Base-by-base conservation (phyloP, 2,888 invertebrate species). In the Neoitamus cyanurus region DNA sequence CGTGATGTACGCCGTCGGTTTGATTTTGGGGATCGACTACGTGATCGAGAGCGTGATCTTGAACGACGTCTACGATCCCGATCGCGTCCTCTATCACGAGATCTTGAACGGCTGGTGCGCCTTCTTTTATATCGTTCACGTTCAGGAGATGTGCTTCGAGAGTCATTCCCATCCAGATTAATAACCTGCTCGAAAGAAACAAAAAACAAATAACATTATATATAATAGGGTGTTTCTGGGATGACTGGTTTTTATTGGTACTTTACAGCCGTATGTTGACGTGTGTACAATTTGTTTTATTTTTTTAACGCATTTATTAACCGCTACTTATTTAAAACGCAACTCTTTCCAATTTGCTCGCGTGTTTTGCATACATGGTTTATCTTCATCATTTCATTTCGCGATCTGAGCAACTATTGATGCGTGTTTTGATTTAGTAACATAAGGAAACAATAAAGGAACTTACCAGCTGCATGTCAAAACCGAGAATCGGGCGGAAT, bases 131-230 rank as follows among this genome's bases (percentile, higher is more conserved):
- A 92, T 34, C 91, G 90, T 75, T 93, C 93, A 73, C 91, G 89
- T 83, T 93, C 93, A 9, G 93, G 90, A 86, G 93, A 91, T 87
- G 93, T 92, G 89, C 90, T 89, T 88, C 92, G 88, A 1, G 93
- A 93, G 89, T 93, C 93, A 85, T 92, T 93, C 68, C 92, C 93
- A 90, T 93, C 93, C 89, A 93, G 90, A 88, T 91, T 91, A 88
- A 91, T 91, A 87, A 91, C 91, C 91, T 91, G 84, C 77, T 77
- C 36, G 73, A 83, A 83, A 73, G 85, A 85, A 87, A 87, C 86
- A 86, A 87, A 87, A 86, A 86, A 83, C 86, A 85, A 85, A 85
- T 86, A 80, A 85, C 80, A 82, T 82, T 82, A 82, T 69, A 82
- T 82, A 69, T 36, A 82, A 82, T 28, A 82, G 20, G 82, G 69